These are phyloP conservation scores for Helarctos malayanus DNA, from an alignment of 2,797 vertebrate genomes.

Conservation along the genomic window DNA sequence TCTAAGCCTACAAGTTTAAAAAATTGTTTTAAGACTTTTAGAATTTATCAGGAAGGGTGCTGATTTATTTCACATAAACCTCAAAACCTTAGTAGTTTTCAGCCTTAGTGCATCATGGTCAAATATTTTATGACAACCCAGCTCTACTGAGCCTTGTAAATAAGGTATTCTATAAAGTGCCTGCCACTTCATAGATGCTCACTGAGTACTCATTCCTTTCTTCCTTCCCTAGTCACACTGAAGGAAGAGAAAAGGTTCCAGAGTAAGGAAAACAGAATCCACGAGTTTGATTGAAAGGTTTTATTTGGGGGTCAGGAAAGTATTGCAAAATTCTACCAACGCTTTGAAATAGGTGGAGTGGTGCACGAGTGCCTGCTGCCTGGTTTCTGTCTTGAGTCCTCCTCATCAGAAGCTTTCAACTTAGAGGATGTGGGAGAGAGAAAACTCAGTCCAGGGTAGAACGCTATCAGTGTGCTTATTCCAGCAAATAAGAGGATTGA, in stretches of 20 bases:
- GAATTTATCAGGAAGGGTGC: slow-evolving; percentile 66
- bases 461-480: background rate
- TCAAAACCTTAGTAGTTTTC: slow-evolving; percentile 54
- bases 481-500: background rate
- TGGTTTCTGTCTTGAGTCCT: background rate
- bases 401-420: background rate
- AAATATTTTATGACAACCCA: background rate
- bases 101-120: background rate
- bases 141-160: background rate
- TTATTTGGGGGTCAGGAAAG: background rate
- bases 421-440: background rate
- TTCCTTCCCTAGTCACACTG: background rate
- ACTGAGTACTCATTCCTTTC: background rate
- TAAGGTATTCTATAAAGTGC: background rate
- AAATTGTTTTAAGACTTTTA: slow-evolving; percentile 70
- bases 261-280: background rate
- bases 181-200: background rate
- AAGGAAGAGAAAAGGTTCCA: background rate
- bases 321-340: background rate
- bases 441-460: background rate
- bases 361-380: background rate
- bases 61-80: slow-evolving; percentile 59
- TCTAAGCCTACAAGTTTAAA: slow-evolving; percentile 66
- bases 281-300: background rate
- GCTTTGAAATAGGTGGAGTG: background rate